Conservation (phyloP, 2,797 vertebrate species). For the Eospalax fontanierii region DNA sequence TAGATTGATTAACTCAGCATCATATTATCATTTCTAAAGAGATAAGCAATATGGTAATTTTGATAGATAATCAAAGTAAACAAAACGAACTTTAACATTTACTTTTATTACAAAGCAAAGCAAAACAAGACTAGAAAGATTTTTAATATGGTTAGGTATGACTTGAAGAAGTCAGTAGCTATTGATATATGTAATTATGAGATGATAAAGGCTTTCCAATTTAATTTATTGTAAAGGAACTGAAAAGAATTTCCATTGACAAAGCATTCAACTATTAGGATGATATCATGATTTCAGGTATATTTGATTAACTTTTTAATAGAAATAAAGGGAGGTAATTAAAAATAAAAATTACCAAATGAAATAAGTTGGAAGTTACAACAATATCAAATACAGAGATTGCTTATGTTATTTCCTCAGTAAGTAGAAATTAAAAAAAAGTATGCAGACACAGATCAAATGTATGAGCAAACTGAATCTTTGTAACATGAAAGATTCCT, state of each 20-base stretch:
- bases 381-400: not conserved
- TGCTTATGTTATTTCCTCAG: not conserved
- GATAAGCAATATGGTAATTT: not conserved
- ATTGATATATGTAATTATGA: not conserved
- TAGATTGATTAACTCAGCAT: not conserved
- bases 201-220: not conserved
- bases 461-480: not conserved
- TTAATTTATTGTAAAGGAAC: not conserved
- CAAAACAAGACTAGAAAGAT: not conserved
- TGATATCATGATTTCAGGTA: not conserved
- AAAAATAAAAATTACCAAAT: not conserved
- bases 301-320: slow-evolving; percentile 20
- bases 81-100: too few relatives aligned
- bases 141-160: not conserved
- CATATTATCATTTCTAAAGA: not conserved
- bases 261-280: not conserved
- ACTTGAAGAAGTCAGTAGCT: not conserved
- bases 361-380: not conserved
- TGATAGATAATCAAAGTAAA: not conserved
- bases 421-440: not conserved
- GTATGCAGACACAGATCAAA: not conserved
- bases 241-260: not conserved
- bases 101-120: not conserved
- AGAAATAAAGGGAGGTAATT: not conserved
- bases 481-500: not conserved